A percentile compares a stretch with the other conserved stretches of the same genome.
These are phyloP conservation scores for Diorhabda sublineata DNA, from an alignment of 1,140 invertebrate genomes.

Conservation along the genomic window DNA sequence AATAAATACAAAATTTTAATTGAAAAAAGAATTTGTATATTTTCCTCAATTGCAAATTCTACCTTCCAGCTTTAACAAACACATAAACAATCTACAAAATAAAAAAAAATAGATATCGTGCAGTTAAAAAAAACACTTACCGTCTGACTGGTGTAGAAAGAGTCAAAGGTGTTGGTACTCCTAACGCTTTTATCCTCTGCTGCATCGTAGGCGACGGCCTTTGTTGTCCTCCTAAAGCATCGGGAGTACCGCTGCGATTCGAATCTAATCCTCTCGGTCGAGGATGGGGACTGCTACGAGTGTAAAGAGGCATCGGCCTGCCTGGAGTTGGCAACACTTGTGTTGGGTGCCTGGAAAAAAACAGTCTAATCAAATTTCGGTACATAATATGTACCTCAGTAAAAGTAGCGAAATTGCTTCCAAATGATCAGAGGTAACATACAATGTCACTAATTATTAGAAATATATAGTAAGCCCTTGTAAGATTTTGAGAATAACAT, in stretches of 20 bases:
- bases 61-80: background rate
- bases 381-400: too few relatives aligned
- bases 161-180: slow-evolving; percentile 81
- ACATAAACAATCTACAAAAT: background rate
- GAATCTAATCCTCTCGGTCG: slow-evolving; percentile 64
- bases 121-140: slow-evolving; percentile 48
- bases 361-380: too few relatives aligned
- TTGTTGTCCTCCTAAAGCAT: slow-evolving; percentile 46
- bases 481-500: too few relatives aligned
- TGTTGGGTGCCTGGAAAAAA: slow-evolving; percentile 44
- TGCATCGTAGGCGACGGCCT: slow-evolving; percentile 80
- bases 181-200: slow-evolving; percentile 82
- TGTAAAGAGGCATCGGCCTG: slow-evolving; percentile 62
- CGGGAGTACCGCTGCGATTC: slow-evolving; percentile 66
- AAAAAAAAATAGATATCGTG: background rate
- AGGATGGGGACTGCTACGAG: slow-evolving; percentile 71
- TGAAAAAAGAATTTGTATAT: background rate
- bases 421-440: too few relatives aligned
- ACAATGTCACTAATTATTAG: too few relatives aligned
- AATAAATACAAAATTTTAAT: background rate
- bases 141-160: slow-evolving; percentile 79
- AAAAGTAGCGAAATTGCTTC: too few relatives aligned
- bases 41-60: background rate
- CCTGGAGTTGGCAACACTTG: background rate
- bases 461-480: too few relatives aligned